These are phyloP conservation scores for Drosophila mayri DNA, from an alignment of 1,140 invertebrate species.

Conservation along the genomic window DNA sequence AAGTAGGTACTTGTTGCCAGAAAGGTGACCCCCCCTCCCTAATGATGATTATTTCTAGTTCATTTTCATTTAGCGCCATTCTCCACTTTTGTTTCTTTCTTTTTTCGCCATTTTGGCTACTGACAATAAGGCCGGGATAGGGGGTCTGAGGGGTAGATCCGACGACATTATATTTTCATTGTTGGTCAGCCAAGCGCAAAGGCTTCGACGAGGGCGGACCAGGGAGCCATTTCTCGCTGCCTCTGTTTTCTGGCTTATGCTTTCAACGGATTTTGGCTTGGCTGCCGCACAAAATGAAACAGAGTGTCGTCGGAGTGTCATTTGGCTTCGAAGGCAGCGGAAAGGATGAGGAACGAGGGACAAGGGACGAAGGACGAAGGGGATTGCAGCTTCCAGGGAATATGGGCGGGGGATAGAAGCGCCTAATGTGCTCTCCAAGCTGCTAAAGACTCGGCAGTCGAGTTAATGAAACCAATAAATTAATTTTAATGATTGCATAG, in stretches of 20 bases:
- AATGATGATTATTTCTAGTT: conserved; percentile 81
- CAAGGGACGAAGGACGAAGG: background rate
- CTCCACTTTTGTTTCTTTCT: conserved; percentile 34
- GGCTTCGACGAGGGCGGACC: conserved; percentile 41
- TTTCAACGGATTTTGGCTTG: conserved; percentile 79
- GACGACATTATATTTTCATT: conserved; percentile 78
- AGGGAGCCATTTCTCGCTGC: conserved; percentile 20
- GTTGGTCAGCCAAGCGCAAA: conserved; percentile 80
- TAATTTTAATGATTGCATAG: conserved; percentile 84
- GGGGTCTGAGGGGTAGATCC: background rate
- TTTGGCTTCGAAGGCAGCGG: conserved; percentile 63
- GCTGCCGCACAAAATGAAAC: conserved; percentile 61
- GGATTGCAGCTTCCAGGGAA: conserved; percentile 44
- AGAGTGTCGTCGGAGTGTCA: conserved; percentile 75
- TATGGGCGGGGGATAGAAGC: conserved; percentile 35
- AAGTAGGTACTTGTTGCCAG: conserved; percentile 60
- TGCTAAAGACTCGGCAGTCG: conserved; percentile 71
- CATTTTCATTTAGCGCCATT: conserved; percentile 73
- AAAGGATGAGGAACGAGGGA: background rate
- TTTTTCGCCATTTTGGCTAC: background rate
- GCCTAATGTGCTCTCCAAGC: conserved; percentile 72
- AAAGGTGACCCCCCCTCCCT: conserved; percentile 49
- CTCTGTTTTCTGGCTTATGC: conserved; percentile 73
- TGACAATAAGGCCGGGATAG: conserved; percentile 12
- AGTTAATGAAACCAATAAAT: conserved; percentile 84